Evolutionary conservation across 2,113 vertebrate genomes (phyloP).

Genomic region (Mellivora capensis): DNA sequence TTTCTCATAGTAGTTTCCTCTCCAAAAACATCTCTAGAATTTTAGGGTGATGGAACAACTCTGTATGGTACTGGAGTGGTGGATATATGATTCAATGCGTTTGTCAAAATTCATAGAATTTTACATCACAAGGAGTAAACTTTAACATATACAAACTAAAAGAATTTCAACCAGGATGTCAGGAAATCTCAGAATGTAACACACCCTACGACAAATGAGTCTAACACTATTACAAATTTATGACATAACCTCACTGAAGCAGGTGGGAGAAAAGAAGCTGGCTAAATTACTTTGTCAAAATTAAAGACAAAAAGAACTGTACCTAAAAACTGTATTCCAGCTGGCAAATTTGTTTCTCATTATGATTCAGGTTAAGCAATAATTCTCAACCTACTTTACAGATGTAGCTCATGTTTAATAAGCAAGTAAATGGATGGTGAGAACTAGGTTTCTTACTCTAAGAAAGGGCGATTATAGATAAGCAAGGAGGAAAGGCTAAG

Average conservation of each 20-base stretch:
- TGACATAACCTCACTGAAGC: background rate
- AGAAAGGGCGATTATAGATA: background rate
- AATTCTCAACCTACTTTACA: background rate
- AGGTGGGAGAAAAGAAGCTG: background rate
- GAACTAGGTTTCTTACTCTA: background rate
- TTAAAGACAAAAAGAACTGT: background rate
- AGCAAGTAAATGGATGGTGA: background rate
- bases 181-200: background rate
- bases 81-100: background rate
- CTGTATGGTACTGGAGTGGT: background rate
- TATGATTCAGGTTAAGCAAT: background rate
- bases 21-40: background rate
- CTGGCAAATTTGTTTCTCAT: background rate
- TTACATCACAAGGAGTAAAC: conserved; percentile 6
- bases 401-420: background rate
- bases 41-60: background rate
- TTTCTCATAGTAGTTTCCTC: background rate
- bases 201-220: background rate
- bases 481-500: background rate
- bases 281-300: conserved; percentile 8
- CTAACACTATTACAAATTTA: background rate
- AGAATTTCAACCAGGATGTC: background rate
- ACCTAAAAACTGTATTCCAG: background rate
- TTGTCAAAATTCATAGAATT: background rate
- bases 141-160: conserved; percentile 30